Conservation (phyloP, 2,797 vertebrate genomes). For the Microctenopoma steveboyesi region DNA sequence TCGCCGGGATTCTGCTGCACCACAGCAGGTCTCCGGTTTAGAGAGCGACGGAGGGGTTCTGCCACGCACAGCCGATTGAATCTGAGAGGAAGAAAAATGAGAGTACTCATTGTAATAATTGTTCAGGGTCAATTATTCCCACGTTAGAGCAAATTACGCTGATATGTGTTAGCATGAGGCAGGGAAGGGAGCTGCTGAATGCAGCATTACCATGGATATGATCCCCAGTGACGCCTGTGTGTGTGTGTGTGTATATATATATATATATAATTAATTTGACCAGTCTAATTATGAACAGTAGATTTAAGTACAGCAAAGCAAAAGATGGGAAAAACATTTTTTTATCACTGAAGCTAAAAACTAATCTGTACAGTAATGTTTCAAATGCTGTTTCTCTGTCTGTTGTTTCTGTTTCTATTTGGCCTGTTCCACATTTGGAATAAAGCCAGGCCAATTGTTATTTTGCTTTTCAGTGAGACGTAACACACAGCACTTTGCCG, state of each 20-base stretch:
- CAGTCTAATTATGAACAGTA: constrained; percentile 25
- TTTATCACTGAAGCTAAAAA: constrained; percentile 1
- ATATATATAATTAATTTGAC: constrained; percentile 49
- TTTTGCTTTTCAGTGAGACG: constrained; percentile 58
- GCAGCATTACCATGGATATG: constrained; percentile 51
- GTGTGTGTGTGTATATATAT: not conserved
- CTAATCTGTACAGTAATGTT: constrained; percentile 1
- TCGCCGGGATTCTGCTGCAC: constrained; percentile 59
- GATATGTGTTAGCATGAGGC: constrained; percentile 71
- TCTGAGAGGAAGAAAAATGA: constrained; percentile 76
- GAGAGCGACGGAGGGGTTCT: constrained; percentile 49
- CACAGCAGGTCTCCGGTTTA: constrained; percentile 56
- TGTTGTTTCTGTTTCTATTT: not conserved
- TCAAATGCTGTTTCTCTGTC: not conserved
- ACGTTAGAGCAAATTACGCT: constrained; percentile 76
- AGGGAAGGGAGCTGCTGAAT: constrained; percentile 62
- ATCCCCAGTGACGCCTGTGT: constrained; percentile 40
- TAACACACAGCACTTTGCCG: constrained; percentile 48
- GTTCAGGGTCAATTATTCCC: constrained; percentile 87
- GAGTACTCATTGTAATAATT: constrained; percentile 84
- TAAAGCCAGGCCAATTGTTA: constrained; percentile 57
- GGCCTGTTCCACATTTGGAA: constrained; percentile 21
- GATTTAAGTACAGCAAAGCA: constrained; percentile 27
- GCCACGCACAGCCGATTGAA: constrained; percentile 37
- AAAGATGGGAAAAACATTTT: constrained; percentile 9